Conservation (phyloP, 2,113 vertebrate species). For the Passer domesticus region DNA sequence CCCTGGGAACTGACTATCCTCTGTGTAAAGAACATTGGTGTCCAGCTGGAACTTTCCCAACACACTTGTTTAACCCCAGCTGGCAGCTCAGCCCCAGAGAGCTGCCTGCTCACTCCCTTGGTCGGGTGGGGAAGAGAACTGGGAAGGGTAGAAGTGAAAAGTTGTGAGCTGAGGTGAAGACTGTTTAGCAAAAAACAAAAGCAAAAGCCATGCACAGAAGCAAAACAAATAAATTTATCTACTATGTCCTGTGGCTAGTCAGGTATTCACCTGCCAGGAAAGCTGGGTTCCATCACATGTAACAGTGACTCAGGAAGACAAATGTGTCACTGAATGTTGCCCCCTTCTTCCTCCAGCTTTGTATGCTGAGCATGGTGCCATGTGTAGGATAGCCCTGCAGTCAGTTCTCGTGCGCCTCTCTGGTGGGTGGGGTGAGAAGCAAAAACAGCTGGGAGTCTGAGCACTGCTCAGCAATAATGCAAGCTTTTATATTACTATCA, state of each 20-base stretch:
- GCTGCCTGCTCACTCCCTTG: not conserved
- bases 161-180: too few species aligned
- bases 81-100: not conserved
- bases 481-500: not conserved
- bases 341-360: not conserved
- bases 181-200: not conserved
- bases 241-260: not conserved
- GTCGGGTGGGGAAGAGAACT: not conserved
- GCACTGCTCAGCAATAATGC: not conserved
- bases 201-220: not conserved
- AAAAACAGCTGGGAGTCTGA: not conserved
- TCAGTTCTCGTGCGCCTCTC: not conserved
- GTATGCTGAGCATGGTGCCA: not conserved
- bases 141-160: rapidly evolving
- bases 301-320: not conserved
- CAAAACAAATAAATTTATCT: not conserved
- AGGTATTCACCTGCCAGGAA: not conserved
- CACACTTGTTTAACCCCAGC: not conserved
- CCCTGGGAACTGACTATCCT: not conserved
- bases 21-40: not conserved
- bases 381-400: not conserved
- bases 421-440: not conserved
- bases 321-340: not conserved
- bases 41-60: not conserved
- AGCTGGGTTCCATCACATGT: not conserved